phyloP scores from a whole-genome alignment of 2,113 vertebrate genomes.

The Ammodytes dubius region DNA sequence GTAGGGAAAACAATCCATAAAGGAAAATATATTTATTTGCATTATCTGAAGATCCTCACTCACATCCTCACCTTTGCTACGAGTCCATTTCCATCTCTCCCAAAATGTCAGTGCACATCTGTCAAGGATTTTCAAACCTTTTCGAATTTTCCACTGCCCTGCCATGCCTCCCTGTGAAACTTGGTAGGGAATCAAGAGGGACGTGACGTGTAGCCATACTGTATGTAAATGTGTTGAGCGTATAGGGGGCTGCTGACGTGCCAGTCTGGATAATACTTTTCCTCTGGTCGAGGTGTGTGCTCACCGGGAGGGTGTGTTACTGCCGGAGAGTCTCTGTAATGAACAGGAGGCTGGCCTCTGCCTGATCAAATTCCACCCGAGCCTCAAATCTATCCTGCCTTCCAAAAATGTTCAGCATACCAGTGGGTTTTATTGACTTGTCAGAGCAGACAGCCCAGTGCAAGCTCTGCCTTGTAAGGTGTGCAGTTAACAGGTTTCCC shows the following conservation, averaged over 20 bases:
- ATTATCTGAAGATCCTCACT: too few species aligned
- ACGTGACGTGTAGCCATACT: slow-evolving; percentile 22
- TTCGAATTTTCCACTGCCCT: slow-evolving; percentile 76
- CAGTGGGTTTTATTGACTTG: slow-evolving; percentile 87
- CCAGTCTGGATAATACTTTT: slow-evolving; percentile 74
- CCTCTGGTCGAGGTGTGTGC: slow-evolving; percentile 72
- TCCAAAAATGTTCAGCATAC: slow-evolving; percentile 87
- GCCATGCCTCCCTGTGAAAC: slow-evolving; percentile 45
- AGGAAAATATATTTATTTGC: too few species aligned
- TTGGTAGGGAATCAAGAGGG: slow-evolving; percentile 36
- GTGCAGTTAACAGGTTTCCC: slow-evolving; percentile 66
- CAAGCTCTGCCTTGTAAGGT: slow-evolving; percentile 84
- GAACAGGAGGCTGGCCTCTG: slow-evolving; percentile 78
- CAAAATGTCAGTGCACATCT: slow-evolving; percentile 67
- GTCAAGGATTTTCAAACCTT: slow-evolving; percentile 67
- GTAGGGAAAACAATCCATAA: slow-evolving; percentile 35
- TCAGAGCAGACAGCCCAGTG: slow-evolving; percentile 82
- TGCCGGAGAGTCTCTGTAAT: slow-evolving; percentile 70
- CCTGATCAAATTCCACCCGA: slow-evolving; percentile 84
- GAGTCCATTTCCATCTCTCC: slow-evolving; percentile 42
- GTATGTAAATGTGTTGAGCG: slow-evolving; percentile 39
- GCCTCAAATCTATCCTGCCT: slow-evolving; percentile 82
- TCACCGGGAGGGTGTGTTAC: slow-evolving; percentile 71
- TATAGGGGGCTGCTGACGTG: slow-evolving; percentile 51
- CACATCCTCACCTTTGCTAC: slow-evolving; percentile 25